phyloP scores from a whole-genome alignment of 2,888 invertebrate genomes.

The Tetramorium bicarinatum region DNA sequence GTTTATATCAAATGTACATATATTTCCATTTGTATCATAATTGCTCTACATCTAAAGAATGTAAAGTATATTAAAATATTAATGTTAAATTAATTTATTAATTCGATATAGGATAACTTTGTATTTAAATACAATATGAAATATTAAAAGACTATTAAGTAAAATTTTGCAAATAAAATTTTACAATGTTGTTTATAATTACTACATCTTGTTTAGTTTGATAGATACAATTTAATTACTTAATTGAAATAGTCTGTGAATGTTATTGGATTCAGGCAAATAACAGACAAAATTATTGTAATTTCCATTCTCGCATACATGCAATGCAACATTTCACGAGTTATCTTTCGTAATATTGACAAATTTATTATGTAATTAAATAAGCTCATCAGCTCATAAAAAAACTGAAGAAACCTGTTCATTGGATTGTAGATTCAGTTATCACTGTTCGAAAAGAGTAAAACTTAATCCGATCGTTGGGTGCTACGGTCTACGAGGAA shows the following conservation, averaged over 20 bases:
- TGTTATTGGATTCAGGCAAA: neutral
- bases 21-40: neutral
- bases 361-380: constrained; percentile 5
- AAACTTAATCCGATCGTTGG: constrained; percentile 71
- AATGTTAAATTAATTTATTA: neutral
- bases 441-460: constrained; percentile 44
- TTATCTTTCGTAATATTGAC: neutral
- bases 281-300: neutral
- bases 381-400: neutral
- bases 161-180: neutral
- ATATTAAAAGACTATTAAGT: neutral
- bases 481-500: constrained; percentile 54
- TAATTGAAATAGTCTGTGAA: constrained; percentile 9
- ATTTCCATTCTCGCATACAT: neutral
- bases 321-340: neutral
- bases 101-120: neutral
- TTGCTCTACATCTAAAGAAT: neutral
- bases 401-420: neutral
- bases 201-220: neutral
- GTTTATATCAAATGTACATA: too few relatives aligned
- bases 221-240: constrained; percentile 15
- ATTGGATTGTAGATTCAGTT: constrained; percentile 1
- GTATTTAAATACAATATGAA: neutral
- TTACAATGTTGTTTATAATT: neutral
- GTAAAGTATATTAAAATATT: neutral